phyloP scores from a whole-genome alignment of 2,797 vertebrate genomes.

The Delichon dasypus region DNA sequence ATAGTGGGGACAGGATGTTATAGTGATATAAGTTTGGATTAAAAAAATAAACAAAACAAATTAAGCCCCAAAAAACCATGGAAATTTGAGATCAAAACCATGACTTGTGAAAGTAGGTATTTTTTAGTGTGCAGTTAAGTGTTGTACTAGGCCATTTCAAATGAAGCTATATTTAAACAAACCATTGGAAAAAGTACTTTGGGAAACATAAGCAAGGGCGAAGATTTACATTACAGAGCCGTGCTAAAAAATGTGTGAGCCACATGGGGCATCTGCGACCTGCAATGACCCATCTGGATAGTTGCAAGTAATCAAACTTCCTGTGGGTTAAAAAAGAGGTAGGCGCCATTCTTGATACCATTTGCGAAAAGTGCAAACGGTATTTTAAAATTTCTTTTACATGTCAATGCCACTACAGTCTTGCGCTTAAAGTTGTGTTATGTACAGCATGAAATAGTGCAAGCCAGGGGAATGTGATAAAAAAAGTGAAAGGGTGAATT shows the following conservation, averaged over 20 bases:
- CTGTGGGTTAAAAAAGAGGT: background rate
- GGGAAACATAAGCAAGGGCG: background rate
- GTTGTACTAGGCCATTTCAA: background rate
- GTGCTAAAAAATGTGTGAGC: background rate
- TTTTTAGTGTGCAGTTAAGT: background rate
- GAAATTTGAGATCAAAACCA: background rate
- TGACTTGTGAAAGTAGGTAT: background rate
- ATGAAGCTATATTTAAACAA: background rate
- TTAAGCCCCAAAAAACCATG: background rate
- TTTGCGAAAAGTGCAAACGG: background rate
- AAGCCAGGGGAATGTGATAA: background rate
- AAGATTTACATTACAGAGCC: background rate
- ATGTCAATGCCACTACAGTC: background rate
- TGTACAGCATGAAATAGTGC: background rate
- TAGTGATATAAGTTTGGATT: background rate
- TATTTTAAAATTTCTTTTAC: background rate
- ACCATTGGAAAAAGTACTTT: background rate
- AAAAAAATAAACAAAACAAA: background rate
- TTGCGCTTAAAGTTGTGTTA: background rate
- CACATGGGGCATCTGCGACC: background rate
- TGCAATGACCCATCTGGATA: background rate
- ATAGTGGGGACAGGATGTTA: background rate
- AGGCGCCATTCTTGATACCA: background rate
- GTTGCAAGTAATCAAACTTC: background rate
- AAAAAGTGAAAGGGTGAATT: background rate